These are phyloP conservation scores for Colaptes auratus DNA, from an alignment of 2,113 vertebrate species.

Conservation along the genomic window DNA sequence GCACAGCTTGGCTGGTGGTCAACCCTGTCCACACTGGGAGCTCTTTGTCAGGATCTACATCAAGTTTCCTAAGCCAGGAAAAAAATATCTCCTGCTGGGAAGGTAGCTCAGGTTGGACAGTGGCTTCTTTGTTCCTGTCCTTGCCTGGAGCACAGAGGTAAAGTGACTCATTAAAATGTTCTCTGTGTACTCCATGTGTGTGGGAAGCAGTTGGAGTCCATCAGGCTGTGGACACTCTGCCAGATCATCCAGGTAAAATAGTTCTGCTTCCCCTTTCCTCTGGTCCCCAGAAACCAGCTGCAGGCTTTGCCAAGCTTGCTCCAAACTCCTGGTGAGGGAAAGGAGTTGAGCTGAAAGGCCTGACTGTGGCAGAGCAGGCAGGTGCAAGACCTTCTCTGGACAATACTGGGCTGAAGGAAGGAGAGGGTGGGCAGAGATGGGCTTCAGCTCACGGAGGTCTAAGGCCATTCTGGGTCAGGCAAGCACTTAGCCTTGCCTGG, in stretches of 20 bases:
- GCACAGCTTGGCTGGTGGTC: not conserved
- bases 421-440: not conserved
- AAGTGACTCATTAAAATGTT: not conserved
- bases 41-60: not conserved
- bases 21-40: not conserved
- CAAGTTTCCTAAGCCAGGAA: not conserved
- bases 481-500: not conserved
- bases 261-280: not conserved
- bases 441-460: not conserved
- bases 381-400: not conserved
- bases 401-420: rapidly evolving
- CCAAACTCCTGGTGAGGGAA: not conserved
- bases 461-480: not conserved
- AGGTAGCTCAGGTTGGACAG: not conserved
- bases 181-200: not conserved
- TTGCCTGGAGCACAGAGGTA: not conserved
- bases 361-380: not conserved
- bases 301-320: not conserved
- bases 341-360: not conserved
- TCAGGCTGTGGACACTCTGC: not conserved
- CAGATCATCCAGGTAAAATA: not conserved
- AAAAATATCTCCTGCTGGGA: not conserved
- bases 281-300: not conserved
- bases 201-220: slow-evolving; percentile 7
- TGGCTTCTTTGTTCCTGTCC: not conserved